These are phyloP conservation scores for Acanthosepion lycidas DNA, from an alignment of 2,888 invertebrate genomes.

Conservation along the genomic window DNA sequence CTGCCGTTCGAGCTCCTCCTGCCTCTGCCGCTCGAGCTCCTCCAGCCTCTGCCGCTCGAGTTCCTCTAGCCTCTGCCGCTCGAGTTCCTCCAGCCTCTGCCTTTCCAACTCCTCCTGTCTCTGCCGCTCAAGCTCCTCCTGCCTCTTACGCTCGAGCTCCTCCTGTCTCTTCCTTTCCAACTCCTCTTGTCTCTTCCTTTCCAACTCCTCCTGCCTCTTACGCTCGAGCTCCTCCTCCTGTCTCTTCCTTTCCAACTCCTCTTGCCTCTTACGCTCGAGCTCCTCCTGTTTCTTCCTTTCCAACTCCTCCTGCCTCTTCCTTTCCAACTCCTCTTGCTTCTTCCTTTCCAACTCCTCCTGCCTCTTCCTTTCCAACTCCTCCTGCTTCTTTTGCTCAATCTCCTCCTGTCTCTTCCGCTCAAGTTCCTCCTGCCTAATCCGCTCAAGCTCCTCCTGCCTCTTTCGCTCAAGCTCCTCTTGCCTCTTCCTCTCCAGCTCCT, in stretches of 20 bases:
- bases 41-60: neutral
- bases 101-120: slow-evolving; percentile 40
- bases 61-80: slow-evolving; percentile 42
- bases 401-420: slow-evolving; percentile 14
- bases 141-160: slow-evolving; percentile 23
- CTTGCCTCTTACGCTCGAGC: neutral
- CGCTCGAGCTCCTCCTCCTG: neutral
- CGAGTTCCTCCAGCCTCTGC: slow-evolving; percentile 1
- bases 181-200: neutral
- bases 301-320: slow-evolving; percentile 44
- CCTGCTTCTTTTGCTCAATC: neutral
- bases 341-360: neutral
- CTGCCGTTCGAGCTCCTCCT: neutral
- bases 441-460: slow-evolving; percentile 47
- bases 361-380: slow-evolving; percentile 33
- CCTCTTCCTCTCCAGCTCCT: neutral
- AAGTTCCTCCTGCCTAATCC: neutral
- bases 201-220: neutral
- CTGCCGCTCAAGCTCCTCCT: slow-evolving; percentile 23
- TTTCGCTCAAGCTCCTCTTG: slow-evolving; percentile 45
- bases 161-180: slow-evolving; percentile 6
- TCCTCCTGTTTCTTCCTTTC: neutral
- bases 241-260: neutral
- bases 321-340: slow-evolving; percentile 38
- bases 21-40: neutral